Evolutionary conservation across 2,113 vertebrate species (phyloP).

Genomic region (Damaliscus lunatus): DNA sequence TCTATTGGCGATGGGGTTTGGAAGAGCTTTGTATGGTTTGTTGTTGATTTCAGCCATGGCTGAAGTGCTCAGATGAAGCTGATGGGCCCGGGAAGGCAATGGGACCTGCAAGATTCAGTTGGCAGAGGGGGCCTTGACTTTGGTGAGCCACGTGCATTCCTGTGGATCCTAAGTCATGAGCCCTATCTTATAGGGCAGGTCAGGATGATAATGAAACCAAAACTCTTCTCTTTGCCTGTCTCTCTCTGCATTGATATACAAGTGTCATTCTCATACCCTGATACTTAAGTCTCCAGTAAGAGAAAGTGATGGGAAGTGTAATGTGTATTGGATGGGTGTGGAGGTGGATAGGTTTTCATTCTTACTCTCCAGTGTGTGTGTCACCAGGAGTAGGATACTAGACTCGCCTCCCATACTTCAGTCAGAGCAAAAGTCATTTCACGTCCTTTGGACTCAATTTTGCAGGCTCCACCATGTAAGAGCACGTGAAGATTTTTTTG

Average conservation of each 20-base stretch:
- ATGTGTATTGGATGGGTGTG: neutral
- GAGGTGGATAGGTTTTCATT: neutral
- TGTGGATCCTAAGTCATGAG: neutral
- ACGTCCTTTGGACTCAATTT: neutral
- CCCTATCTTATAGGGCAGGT: neutral
- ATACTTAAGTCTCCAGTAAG: neutral
- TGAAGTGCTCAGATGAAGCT: neutral
- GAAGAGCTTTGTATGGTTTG: neutral
- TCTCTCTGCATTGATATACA: neutral
- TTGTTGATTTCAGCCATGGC: neutral
- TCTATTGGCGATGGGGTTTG: neutral
- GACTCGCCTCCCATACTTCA: neutral
- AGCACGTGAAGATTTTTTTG: neutral
- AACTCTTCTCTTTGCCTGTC: too few relatives aligned
- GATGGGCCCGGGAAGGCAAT: neutral
- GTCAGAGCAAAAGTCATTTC: neutral
- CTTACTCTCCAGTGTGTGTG: neutral
- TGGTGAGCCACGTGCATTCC: neutral
- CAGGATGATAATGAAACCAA: neutral
- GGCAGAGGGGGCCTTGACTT: neutral
- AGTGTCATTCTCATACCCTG: neutral
- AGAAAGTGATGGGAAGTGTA: neutral
- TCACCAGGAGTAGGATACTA: neutral
- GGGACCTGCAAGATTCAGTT: neutral
- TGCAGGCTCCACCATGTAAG: fast-evolving